Base-by-base conservation (phyloP, 2,113 vertebrate genomes). In the Melanotaenia duboulayi region DNA sequence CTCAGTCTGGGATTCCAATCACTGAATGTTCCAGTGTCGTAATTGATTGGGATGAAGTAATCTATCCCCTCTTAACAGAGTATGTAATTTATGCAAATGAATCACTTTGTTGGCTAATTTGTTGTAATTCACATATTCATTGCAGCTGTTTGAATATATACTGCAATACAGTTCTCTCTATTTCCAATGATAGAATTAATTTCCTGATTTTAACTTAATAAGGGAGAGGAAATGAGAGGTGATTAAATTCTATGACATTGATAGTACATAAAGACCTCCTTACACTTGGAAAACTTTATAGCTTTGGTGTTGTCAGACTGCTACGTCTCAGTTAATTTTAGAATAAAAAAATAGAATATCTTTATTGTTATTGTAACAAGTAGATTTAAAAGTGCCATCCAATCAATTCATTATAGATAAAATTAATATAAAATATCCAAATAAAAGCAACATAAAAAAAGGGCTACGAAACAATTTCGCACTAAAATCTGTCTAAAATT, bases 51-150 rank as follows among this genome's bases (percentile, higher is more conserved):
- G 88, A 93, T 93, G 91, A 90, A 92, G 91, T 87, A 92, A 92
- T 91, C 89, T 90, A 90, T 87, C 84, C 76, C 76, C 82, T 85
- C 49, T 9, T 94, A 94, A 94, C 90, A 81, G 70, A 81, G 85
- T 95, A 92, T 94, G 93, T 94, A 94, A 95, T 95, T 91, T 94
- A 95, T 95, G 94, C 88, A 94, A 93, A 94, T 93, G 92, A 94
- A 74, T 91, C 87, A 92, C 92, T 93, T 93, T 94, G 91, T 94
- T 92, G 87, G 86, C 89, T 93, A 94, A 94, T 94, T 92, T 93
- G 91, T 92, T 93, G 93, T 92, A 92, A 94, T 93, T 92, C 80
- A 86, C 87, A 82, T 82, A 88, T 89, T 91, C 84, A 91, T 82
- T 84, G 80, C 87, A 78, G 84, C 81, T 89, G 86, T 84, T 85